Evolutionary conservation across 1,140 invertebrate genomes (phyloP).

Genomic region (Saccostrea echinata): DNA sequence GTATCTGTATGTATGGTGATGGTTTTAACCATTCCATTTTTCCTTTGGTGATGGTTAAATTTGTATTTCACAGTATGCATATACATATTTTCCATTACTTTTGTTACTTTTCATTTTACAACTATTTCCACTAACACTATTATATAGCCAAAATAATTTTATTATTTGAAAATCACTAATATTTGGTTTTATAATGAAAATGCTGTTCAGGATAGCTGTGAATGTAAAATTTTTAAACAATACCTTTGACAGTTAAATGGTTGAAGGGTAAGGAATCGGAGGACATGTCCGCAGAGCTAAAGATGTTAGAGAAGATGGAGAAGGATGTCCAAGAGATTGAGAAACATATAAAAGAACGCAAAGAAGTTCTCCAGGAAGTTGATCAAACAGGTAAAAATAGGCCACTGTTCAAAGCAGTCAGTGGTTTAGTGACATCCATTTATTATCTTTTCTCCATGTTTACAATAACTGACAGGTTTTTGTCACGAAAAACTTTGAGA

Average conservation of each 20-base stretch:
- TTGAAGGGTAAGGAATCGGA: conserved; percentile 44
- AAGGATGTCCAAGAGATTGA: conserved; percentile 64
- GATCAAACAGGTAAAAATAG: conserved; percentile 70
- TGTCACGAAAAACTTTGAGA: too few species aligned
- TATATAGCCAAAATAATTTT: neutral
- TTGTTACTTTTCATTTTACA: too few species aligned
- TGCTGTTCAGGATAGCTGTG: neutral
- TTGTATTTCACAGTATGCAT: neutral
- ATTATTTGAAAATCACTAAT: neutral
- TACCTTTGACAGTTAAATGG: conserved; percentile 20
- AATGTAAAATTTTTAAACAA: neutral
- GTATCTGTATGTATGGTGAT: conserved; percentile 56
- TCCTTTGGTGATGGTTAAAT: conserved; percentile 40
- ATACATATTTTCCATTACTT: neutral
- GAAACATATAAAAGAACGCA: conserved; percentile 31
- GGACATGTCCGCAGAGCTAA: conserved; percentile 70
- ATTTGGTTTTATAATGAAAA: neutral
- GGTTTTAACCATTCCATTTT: neutral
- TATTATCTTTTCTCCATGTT: too few species aligned
- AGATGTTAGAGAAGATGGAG: conserved; percentile 70
- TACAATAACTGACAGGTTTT: too few species aligned
- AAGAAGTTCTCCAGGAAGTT: conserved; percentile 59
- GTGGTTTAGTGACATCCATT: too few species aligned
- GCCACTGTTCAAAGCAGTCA: too few species aligned
- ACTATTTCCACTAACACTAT: neutral